Conservation (phyloP, 2,888 invertebrate genomes). For the Caenorhabditis macrosperma region DNA sequence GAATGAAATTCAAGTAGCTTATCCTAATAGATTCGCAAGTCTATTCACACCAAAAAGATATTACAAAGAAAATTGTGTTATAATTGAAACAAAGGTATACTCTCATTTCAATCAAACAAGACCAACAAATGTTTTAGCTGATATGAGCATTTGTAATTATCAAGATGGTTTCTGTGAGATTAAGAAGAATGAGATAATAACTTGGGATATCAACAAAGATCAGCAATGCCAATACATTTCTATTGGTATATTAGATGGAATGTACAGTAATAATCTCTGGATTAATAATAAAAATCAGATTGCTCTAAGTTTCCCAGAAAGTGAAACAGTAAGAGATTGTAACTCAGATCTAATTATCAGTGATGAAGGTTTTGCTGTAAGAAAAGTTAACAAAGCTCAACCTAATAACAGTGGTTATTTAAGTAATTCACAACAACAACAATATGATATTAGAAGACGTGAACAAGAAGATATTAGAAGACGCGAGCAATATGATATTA, state of each 20-base stretch:
- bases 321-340: conserved; percentile 47
- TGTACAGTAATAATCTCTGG: conserved; percentile 58
- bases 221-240: conserved; percentile 64
- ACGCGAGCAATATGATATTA: too few species aligned
- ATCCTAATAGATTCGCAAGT: conserved; percentile 70
- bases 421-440: conserved; percentile 5
- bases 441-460: too few species aligned
- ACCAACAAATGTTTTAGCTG: conserved; percentile 62
- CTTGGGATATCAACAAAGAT: conserved; percentile 68
- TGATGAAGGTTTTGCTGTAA: conserved; percentile 59
- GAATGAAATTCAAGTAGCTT: conserved; percentile 66
- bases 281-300: conserved; percentile 65
- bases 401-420: too few species aligned
- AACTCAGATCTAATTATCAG: conserved; percentile 31
- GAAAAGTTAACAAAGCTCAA: too few species aligned
- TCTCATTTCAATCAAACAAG: conserved; percentile 66
- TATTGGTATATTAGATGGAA: conserved; percentile 66
- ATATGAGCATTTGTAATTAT: conserved; percentile 65
- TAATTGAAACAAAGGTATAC: conserved; percentile 70
- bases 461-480: too few species aligned
- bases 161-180: conserved; percentile 61
- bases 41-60: conserved; percentile 63
- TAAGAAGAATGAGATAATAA: conserved; percentile 69
- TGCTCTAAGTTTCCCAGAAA: conserved; percentile 54
- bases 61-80: conserved; percentile 69